Percentiles rank a stretch among this genome's conserved stretches.
These are phyloP conservation scores for Nixonia krombeini DNA, from an alignment of 1,140 invertebrate species.

Conservation along the genomic window DNA sequence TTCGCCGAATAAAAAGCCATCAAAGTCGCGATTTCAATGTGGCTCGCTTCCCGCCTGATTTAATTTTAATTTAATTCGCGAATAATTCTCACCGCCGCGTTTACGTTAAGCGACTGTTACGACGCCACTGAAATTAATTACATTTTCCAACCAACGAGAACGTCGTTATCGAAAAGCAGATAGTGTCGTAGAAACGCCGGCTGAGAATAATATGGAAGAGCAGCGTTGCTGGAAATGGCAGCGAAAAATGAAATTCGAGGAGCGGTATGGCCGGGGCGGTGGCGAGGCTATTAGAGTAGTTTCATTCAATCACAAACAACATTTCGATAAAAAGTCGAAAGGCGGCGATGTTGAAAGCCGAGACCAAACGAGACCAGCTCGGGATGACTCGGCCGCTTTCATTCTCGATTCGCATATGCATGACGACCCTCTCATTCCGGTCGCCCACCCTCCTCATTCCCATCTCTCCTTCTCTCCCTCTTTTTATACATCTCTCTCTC, in stretches of 20 bases:
- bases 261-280: slow-evolving; percentile 54
- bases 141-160: too few species aligned
- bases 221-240: slow-evolving; percentile 18
- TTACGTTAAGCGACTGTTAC: too few species aligned
- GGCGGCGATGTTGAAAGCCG: slow-evolving; percentile 63
- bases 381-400: slow-evolving; percentile 66
- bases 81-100: neutral
- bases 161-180: neutral
- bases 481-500: too few species aligned
- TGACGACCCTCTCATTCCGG: slow-evolving; percentile 47
- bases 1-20: slow-evolving; percentile 55
- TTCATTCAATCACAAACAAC: slow-evolving; percentile 70
- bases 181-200: too few species aligned
- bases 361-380: slow-evolving; percentile 55
- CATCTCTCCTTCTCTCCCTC: slow-evolving; percentile 14
- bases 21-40: slow-evolving; percentile 49
- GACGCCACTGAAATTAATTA: too few species aligned
- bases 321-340: slow-evolving; percentile 67
- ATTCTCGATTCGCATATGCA: slow-evolving; percentile 71
- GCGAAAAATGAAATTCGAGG: slow-evolving; percentile 27
- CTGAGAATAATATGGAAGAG: slow-evolving; percentile 2
- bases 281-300: slow-evolving; percentile 65
- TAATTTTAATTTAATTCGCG: neutral
- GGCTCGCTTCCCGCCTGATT: slow-evolving; percentile 26
- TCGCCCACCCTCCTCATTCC: slow-evolving; percentile 40